Conservation (phyloP, 2,113 vertebrate species). For the Platichthys stellatus region DNA sequence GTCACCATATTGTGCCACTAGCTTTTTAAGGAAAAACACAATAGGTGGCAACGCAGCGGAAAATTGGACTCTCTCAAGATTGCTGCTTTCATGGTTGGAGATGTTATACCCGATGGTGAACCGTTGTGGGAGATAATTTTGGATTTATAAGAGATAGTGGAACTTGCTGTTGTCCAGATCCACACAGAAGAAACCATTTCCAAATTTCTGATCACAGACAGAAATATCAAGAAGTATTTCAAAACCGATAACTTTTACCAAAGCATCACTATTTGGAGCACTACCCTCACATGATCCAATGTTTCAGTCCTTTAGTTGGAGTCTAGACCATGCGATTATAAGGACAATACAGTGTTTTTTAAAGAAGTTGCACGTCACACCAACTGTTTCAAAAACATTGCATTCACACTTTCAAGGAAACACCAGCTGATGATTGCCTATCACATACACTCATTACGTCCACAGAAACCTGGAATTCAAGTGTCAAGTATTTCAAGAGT, state of each 20-base stretch:
- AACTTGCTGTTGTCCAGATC: neutral
- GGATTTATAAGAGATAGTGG: neutral
- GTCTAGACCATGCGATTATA: neutral
- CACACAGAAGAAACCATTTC: conserved; percentile 17
- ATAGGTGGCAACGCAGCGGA: neutral
- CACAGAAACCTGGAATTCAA: conserved; percentile 3
- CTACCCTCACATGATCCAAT: conserved; percentile 14
- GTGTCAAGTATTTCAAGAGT: neutral
- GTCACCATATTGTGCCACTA: conserved; percentile 12
- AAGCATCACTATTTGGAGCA: conserved; percentile 32
- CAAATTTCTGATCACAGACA: conserved; percentile 25
- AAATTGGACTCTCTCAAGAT: neutral
- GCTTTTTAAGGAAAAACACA: neutral
- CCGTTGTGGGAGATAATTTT: conserved; percentile 44
- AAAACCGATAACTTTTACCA: neutral
- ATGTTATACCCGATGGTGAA: conserved; percentile 36
- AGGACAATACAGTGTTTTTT: neutral
- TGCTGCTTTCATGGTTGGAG: conserved; percentile 17
- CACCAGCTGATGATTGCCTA: neutral
- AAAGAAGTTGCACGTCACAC: too few species aligned
- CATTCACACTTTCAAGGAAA: too few species aligned
- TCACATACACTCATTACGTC: neutral
- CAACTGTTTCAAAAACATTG: too few species aligned
- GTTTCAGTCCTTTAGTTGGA: neutral
- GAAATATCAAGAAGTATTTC: conserved; percentile 23